Evolutionary conservation across 2,113 vertebrate genomes (phyloP).

Genomic region (Taxidea taxus): DNA sequence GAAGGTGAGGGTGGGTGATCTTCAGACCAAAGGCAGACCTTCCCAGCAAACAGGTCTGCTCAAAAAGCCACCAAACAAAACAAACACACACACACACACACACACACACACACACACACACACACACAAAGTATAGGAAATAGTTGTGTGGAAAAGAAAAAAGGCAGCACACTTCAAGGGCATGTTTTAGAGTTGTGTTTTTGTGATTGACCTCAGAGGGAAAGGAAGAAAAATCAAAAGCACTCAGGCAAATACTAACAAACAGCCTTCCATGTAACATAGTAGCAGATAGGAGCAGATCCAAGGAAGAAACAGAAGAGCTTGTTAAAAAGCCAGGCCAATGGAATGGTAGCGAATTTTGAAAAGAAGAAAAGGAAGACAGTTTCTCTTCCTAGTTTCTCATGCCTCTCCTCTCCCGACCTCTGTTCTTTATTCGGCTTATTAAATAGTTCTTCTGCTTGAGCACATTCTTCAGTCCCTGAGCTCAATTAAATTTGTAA

Average conservation of each 20-base stretch:
- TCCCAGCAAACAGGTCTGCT: neutral
- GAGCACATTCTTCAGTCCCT: neutral
- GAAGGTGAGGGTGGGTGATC: neutral
- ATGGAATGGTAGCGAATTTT: neutral
- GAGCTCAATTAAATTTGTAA: conserved; percentile 17
- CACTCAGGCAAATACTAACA: neutral
- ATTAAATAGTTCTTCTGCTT: neutral
- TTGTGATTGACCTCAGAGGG: neutral
- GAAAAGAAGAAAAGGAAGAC: neutral
- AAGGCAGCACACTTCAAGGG: neutral
- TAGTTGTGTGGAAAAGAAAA: neutral
- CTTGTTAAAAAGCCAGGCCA: neutral
- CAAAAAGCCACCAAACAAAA: neutral
- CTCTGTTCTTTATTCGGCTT: neutral
- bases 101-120: too few species aligned
- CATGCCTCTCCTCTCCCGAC: neutral
- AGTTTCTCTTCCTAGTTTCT: neutral
- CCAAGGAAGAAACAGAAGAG: neutral
- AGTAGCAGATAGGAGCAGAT: neutral
- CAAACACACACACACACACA: too few species aligned
- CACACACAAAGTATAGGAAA: neutral
- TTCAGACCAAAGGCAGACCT: neutral
- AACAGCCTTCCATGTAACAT: neutral
- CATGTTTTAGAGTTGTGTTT: neutral
- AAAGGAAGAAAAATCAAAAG: neutral